Conservation (phyloP, 2,797 vertebrate genomes). For the Pachyuromys duprasi region DNA sequence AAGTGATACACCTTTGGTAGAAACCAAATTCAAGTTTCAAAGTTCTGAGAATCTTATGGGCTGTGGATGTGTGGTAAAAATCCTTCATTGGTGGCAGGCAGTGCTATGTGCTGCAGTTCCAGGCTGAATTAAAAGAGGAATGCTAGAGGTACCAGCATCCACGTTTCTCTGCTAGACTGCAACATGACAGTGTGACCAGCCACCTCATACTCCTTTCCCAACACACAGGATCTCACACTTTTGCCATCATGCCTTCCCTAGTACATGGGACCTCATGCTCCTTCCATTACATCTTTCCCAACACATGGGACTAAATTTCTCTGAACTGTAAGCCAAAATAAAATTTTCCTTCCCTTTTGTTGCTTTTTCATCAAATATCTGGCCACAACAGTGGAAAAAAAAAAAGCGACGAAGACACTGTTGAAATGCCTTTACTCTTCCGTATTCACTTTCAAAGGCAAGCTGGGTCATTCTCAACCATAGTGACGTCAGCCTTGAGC, state of each 20-base stretch:
- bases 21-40: not conserved
- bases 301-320: no score
- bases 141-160: not conserved
- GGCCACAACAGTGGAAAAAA: not conserved
- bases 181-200: not conserved
- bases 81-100: no score
- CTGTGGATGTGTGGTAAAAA: not conserved
- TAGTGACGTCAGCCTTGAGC: no score
- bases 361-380: not conserved
- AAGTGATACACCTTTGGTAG: not conserved
- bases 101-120: no score
- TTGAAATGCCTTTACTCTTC: not conserved
- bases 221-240: no score
- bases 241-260: no score
- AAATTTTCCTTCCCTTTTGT: no score
- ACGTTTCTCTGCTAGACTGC: not conserved
- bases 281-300: no score
- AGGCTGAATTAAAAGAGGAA: not conserved
- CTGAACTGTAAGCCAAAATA: not conserved
- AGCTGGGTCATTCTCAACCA: not conserved
- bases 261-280: no score
- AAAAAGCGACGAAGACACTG: not conserved
- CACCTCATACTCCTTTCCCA: no score
- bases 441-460: not conserved
- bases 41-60: not conserved